Conservation (phyloP, 2,888 invertebrate species). For the Macrophya alboannulata region DNA sequence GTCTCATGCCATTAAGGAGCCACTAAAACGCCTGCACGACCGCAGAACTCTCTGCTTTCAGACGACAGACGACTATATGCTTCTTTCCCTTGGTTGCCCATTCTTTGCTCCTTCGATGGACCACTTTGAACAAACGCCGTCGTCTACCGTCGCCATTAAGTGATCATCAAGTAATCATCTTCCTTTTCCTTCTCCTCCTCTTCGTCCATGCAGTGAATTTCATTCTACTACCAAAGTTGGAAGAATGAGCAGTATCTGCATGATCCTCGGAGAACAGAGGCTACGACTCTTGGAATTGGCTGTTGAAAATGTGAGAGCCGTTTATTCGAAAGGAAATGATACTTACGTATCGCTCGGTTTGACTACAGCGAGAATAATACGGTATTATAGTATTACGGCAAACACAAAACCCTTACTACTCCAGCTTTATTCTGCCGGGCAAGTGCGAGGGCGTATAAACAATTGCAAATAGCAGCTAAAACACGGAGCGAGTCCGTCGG, state of each 20-base stretch:
- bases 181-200: not conserved
- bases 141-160: not conserved
- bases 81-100: not conserved
- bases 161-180: constrained; percentile 37
- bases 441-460: constrained; percentile 44
- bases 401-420: constrained; percentile 41
- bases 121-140: constrained; percentile 35
- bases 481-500: constrained; percentile 41
- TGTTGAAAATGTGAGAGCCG: not conserved
- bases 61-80: constrained; percentile 52
- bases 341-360: constrained; percentile 5
- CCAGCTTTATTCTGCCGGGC: constrained; percentile 23
- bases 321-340: constrained; percentile 12
- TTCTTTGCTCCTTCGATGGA: not conserved
- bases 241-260: not conserved
- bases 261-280: not conserved
- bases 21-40: constrained; percentile 39
- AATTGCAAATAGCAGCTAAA: constrained; percentile 51
- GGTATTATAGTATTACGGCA: constrained; percentile 27
- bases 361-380: constrained; percentile 31
- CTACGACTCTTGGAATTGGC: not conserved
- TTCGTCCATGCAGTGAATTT: not conserved
- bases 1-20: constrained; percentile 60
- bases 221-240: not conserved
- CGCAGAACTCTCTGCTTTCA: constrained; percentile 35